Base-by-base conservation (phyloP, 2,888 invertebrate genomes). In the Cheilosia vernalis region DNA sequence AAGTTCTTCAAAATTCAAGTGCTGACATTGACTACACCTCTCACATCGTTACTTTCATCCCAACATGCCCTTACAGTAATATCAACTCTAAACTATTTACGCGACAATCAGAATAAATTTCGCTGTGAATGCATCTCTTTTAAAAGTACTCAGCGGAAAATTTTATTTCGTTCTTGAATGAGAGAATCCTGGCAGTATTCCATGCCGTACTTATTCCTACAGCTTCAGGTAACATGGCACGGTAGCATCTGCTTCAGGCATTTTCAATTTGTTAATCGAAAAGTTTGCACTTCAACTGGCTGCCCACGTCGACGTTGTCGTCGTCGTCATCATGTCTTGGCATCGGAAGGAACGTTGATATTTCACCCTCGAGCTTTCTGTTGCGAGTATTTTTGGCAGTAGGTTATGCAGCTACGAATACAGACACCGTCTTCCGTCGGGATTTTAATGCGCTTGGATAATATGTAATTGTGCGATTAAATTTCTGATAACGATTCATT, bases 201-300 rank as follows among this genome's bases (percentile, higher is more conserved):
- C 83, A 79, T 79, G 64, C 49, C 13, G 67, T 69, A 58, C 74
- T 63, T 69, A 69, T 58, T 69, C n/a, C 40, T 79, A 73, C 83
- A 84, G 73, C 74, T 74, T 24, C 79, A 79, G 73, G 69, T 84
- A 64, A 79, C 83, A 84, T 69, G 73, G 73, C 73, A 47, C 40
- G 74, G 74, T 51, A 74, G 60, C 79, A 79, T 84, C 83, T 84
- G 83, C 83, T 84, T 19, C 64, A 74, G 83, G 83, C 83, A 84
- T 69, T 79, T 83, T 74, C 83, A 84, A 84, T 84, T 79, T 84
- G 83, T 79, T 79, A 84, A 84, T 79, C 83, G 79, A 69, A 69
- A 84, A 79, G 69, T 79, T 84, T 79, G 69, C 69, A 69, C 73
- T 74, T 69, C 58, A 56, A 74, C 69, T 37, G 53, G 30, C 49